Conservation (phyloP, 2,797 vertebrate genomes). For the Melanotaenia nigrans region DNA sequence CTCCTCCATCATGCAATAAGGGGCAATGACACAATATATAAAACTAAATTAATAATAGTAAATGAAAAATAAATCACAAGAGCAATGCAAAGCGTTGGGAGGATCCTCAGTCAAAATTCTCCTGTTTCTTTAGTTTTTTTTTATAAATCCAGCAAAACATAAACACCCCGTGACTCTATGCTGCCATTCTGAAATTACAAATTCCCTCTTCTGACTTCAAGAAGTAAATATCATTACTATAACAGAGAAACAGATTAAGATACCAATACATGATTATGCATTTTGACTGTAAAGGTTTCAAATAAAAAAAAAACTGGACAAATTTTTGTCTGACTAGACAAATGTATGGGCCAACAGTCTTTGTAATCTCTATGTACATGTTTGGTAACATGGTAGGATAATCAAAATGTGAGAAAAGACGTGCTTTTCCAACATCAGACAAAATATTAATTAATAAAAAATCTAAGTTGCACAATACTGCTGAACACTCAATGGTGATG, state of each 20-base stretch:
- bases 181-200: too few species aligned
- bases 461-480: background rate
- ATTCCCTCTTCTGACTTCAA: background rate
- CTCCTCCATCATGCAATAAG: too few species aligned
- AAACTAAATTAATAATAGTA: background rate
- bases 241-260: background rate
- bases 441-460: background rate
- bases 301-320: background rate
- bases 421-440: background rate
- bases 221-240: background rate
- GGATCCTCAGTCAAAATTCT: background rate
- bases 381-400: background rate
- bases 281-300: background rate
- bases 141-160: background rate
- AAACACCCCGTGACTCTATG: background rate
- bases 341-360: background rate
- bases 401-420: background rate
- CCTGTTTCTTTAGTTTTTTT: background rate
- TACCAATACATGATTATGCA: background rate
- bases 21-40: background rate
- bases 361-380: background rate
- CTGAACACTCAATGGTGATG: background rate
- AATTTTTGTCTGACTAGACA: background rate
- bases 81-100: background rate
- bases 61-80: background rate